Conservation (phyloP, 2,888 invertebrate species). For the Gastracanthus pulcherrimus region DNA sequence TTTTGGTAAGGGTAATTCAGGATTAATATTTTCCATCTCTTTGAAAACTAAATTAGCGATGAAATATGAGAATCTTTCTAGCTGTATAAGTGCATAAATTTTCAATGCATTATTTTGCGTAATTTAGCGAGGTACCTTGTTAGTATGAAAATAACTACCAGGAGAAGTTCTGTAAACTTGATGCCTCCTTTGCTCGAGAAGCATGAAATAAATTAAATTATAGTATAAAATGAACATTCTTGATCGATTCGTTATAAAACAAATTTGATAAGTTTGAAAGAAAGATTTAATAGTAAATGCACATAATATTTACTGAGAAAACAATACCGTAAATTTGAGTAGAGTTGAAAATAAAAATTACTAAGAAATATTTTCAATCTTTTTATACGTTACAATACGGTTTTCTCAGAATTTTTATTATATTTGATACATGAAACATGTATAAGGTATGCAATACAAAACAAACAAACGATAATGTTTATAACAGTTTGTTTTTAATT, state of each 20-base stretch:
- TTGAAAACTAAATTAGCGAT: neutral
- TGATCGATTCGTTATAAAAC: neutral
- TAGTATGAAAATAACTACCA: neutral
- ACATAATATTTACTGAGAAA: too few relatives aligned
- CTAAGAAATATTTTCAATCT: too few relatives aligned
- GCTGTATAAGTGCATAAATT: neutral
- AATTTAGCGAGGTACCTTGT: neutral
- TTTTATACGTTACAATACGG: too few relatives aligned
- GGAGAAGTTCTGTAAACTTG: slow-evolving; percentile 14
- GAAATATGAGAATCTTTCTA: neutral
- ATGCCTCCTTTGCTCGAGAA: neutral
- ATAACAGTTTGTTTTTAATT: too few relatives aligned
- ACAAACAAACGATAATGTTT: too few relatives aligned
- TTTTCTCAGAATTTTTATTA: too few relatives aligned
- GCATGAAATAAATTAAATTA: slow-evolving; percentile 9
- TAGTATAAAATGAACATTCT: neutral
- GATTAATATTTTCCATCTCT: neutral
- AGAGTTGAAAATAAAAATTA: too few relatives aligned
- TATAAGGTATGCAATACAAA: too few relatives aligned
- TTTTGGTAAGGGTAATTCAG: neutral
- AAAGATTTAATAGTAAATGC: too few relatives aligned
- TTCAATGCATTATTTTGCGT: neutral
- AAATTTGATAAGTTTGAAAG: too few relatives aligned
- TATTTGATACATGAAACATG: too few relatives aligned
- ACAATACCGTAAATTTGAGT: too few relatives aligned